These are phyloP conservation scores for Hydroisotoma schaefferi DNA, from an alignment of 2,888 invertebrate genomes.

Conservation along the genomic window DNA sequence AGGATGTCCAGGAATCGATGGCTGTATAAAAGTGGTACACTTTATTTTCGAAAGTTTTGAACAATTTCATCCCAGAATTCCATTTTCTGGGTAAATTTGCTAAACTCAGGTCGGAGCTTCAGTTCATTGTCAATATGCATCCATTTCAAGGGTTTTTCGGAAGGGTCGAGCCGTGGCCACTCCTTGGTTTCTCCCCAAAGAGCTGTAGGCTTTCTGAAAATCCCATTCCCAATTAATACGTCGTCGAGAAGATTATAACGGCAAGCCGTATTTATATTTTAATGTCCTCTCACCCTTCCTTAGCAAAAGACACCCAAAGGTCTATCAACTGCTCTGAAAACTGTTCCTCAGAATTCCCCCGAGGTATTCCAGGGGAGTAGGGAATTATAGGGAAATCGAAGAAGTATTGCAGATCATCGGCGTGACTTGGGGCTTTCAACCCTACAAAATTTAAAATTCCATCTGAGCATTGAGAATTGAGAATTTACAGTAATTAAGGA, in stretches of 20 bases:
- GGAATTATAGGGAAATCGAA: constrained; percentile 4
- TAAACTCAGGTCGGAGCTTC: not conserved
- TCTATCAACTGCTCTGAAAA: constrained; percentile 21
- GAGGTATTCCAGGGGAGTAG: constrained; percentile 8
- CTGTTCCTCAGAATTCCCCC: constrained; percentile 1
- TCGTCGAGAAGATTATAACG: not conserved
- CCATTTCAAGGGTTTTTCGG: not conserved
- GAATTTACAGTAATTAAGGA: too few relatives aligned
- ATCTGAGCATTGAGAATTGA: too few relatives aligned
- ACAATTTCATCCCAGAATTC: constrained; percentile 13
- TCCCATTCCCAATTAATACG: too few relatives aligned
- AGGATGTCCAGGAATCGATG: too few relatives aligned
- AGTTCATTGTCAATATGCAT: constrained; percentile 3
- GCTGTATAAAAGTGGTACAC: too few relatives aligned
- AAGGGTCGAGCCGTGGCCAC: not conserved
- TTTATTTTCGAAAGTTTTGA: too few relatives aligned
- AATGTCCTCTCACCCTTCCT: constrained; percentile 14
- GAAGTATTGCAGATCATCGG: constrained; percentile 28
- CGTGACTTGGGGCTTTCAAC: constrained; percentile 22
- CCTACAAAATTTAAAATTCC: constrained; percentile 8
- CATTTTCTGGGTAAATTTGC: not conserved
- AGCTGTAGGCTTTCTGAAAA: not conserved
- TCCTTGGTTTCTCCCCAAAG: not conserved
- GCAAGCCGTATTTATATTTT: not conserved
- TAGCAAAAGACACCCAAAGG: constrained; percentile 27